Conservation (phyloP, 1,140 invertebrate genomes). For the Nomia melanderi region DNA sequence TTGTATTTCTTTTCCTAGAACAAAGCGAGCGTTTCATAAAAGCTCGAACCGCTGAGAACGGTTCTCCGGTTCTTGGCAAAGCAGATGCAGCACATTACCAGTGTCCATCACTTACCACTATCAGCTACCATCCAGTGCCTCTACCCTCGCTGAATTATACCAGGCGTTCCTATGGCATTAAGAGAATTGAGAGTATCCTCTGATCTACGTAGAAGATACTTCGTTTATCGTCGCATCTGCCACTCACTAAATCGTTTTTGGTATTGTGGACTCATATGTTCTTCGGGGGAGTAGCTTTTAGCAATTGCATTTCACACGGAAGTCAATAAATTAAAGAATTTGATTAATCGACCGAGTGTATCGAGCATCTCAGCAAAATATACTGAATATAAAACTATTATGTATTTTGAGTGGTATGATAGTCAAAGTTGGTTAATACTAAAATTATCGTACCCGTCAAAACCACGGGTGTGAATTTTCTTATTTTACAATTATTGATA, state of each 20-base stretch:
- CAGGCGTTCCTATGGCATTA: slow-evolving; percentile 56
- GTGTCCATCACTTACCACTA: slow-evolving; percentile 78
- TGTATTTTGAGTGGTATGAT: too few relatives aligned
- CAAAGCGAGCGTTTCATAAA: slow-evolving; percentile 73
- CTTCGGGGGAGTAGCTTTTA: not conserved
- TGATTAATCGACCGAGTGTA: too few relatives aligned
- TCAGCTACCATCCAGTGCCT: slow-evolving; percentile 57
- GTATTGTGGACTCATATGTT: not conserved
- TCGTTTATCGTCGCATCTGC: slow-evolving; percentile 24
- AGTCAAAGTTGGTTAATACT: too few relatives aligned
- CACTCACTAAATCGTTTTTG: not conserved
- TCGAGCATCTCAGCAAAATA: too few relatives aligned
- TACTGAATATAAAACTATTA: too few relatives aligned
- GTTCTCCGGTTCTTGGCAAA: slow-evolving; percentile 61
- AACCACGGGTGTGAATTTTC: too few relatives aligned
- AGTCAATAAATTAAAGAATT: not conserved
- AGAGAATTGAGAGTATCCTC: slow-evolving; percentile 60
- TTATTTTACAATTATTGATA: too few relatives aligned
- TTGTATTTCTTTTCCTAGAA: slow-evolving; percentile 45
- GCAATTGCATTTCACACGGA: not conserved
- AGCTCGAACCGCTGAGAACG: slow-evolving; percentile 57
- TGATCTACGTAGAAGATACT: slow-evolving; percentile 31
- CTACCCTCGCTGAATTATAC: slow-evolving; percentile 73
- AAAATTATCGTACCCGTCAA: too few relatives aligned
- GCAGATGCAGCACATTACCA: slow-evolving; percentile 80